Percentiles rank a stretch among this genome's conserved stretches.
phyloP scores from a whole-genome alignment of 2,888 invertebrate genomes.

The Meloe dianella region DNA sequence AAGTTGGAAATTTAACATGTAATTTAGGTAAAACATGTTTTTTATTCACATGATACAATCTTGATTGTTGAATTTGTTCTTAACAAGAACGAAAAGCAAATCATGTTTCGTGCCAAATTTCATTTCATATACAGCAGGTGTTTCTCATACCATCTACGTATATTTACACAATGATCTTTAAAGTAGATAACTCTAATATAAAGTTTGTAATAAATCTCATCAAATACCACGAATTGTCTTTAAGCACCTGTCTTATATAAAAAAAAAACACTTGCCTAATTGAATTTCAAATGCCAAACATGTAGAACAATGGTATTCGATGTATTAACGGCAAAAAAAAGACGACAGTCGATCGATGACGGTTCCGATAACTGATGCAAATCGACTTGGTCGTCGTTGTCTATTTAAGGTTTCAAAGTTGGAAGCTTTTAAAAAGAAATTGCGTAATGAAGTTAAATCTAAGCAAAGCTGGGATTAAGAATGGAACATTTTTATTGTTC shows the following conservation, averaged over 20 bases:
- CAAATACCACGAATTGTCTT: not conserved
- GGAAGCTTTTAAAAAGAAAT: slow-evolving; percentile 36
- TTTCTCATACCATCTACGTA: not conserved
- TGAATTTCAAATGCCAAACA: slow-evolving; percentile 5
- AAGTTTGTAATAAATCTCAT: slow-evolving; percentile 7
- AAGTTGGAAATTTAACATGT: not conserved
- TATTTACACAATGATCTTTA: slow-evolving; percentile 1
- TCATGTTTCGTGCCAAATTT: slow-evolving; percentile 11
- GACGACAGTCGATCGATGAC: not conserved
- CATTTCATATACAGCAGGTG: not conserved
- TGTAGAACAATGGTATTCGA: not conserved
- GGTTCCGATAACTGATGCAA: slow-evolving; percentile 34
- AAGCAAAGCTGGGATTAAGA: slow-evolving; percentile 43
- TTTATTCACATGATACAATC: not conserved
- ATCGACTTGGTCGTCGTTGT: slow-evolving; percentile 30
- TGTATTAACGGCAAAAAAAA: not conserved
- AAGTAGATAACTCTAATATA: not conserved
- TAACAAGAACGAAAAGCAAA: slow-evolving; percentile 1
- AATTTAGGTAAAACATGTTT: not conserved
- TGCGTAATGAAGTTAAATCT: slow-evolving; percentile 46
- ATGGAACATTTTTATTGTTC: slow-evolving; percentile 52
- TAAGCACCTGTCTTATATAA: slow-evolving; percentile 5
- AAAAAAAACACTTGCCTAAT: not conserved
- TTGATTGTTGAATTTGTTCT: not conserved
- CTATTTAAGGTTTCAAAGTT: slow-evolving; percentile 22